Base-by-base conservation (phyloP, 2,113 vertebrate species). In the Corvus cornix region DNA sequence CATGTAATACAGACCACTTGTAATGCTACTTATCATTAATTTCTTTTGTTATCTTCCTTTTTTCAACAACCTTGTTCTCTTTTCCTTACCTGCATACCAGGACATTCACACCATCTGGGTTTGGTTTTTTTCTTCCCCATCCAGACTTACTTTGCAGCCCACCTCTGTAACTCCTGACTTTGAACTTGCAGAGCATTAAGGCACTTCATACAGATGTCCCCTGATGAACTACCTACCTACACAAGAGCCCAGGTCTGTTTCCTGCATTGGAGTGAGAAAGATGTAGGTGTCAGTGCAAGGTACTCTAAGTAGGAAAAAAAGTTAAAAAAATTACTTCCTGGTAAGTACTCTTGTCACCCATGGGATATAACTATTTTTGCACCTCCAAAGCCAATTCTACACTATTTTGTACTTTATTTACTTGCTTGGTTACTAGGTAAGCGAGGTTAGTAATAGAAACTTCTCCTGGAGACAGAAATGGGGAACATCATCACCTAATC, bases 221-320 rank as follows among this genome's bases (percentile, higher is more conserved):
- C 41, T 1, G 0, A 33, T 90, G 28, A 67, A 41, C 74, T 79
- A 44, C 39, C 35, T 49, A 59, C 44, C 41, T 49, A 59, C 51
- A n/a, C 33, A 69, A 31, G 37, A 70, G 53, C 44, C 60, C 55
- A 39, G 48, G 20, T 74, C 46, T 85, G 41, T 69, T 90, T 94
- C 75, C 82, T 90, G 88, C 1, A 16, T 55, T 82, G 63, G 67
- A 92, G 84, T 78, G 84, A 93, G 70, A 95, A 92, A 93, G 51
- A 13, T 35, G 94, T 93, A 94, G 92, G 88, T 83, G 90, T 88
- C 48, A 87, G 41, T 35, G 41, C 67, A 88, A 86, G 69, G 37
- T 58, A 66, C 49, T 69, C n/a, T 14, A 56, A 53, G 70, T 46
- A 88, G 79, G 59, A 56, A 85, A 95, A 81, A 56, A 27, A 6